Evolutionary conservation across 1,140 invertebrate species (phyloP).

Genomic region (Ceratitis capitata): DNA sequence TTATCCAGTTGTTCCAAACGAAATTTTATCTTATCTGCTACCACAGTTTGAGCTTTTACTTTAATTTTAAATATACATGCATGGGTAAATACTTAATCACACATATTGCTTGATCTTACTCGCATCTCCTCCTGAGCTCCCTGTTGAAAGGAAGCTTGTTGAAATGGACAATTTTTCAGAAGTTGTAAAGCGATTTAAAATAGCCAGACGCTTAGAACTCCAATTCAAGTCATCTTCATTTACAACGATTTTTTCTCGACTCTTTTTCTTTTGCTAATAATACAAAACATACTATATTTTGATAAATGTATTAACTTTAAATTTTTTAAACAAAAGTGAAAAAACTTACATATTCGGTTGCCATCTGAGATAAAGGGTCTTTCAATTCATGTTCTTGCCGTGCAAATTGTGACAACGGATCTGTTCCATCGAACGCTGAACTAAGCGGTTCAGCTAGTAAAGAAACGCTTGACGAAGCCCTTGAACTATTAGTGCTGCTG

Average conservation of each 20-base stretch:
- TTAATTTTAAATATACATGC: constrained; percentile 53
- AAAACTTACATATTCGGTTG: constrained; percentile 69
- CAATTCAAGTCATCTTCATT: constrained; percentile 77
- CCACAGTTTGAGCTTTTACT: constrained; percentile 79
- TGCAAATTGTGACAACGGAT: constrained; percentile 78
- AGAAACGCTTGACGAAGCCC: constrained; percentile 41
- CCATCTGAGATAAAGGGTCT: constrained; percentile 74
- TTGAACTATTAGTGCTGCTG: constrained; percentile 23
- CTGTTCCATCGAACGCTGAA: constrained; percentile 73
- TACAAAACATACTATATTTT: no score
- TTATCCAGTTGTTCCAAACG: constrained; percentile 93
- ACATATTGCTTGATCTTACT: constrained; percentile 48
- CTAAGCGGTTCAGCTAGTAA: constrained; percentile 28
- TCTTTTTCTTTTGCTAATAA: constrained; percentile 63
- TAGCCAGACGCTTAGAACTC: constrained; percentile 75
- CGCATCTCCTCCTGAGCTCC: constrained; percentile 49
- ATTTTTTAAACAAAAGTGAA: background rate
- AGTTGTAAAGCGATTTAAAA: constrained; percentile 90
- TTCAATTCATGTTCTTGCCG: constrained; percentile 68
- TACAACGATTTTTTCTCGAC: constrained; percentile 57
- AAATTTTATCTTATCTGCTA: constrained; percentile 91
- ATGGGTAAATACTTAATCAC: no score
- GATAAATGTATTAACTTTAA: constrained; percentile 16
- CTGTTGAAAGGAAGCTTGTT: constrained; percentile 79
- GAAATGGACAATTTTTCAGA: constrained; percentile 90